Evolutionary conservation across 2,797 vertebrate genomes (phyloP), one percentile per base, ranked within the genome.

Genomic region (Staurois parvus): DNA sequence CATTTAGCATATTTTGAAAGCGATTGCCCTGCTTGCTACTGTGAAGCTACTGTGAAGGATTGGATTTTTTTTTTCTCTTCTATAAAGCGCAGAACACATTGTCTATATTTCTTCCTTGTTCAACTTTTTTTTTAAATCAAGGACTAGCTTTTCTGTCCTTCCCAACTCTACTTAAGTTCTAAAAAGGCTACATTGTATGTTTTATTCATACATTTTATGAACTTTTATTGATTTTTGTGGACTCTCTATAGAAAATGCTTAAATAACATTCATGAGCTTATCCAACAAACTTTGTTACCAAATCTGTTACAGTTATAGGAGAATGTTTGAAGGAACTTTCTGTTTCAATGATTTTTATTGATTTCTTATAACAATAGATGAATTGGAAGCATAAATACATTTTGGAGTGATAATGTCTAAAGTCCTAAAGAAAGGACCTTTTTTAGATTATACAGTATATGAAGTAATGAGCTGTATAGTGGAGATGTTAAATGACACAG

Each of bases 1-100:
- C 30, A 86, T 48, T 77, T 66, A 82, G 30, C 32, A 21, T 56
- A 48, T 30, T 76, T 21, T 76, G 59, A 48, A 70, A 76, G 73
- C 29, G 30, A 28, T 69, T 70, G 30, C 26, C 45, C 24, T 52
- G 45, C 79, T 64, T 73, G 17, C 67, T 40, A 67, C 48, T 30
- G 56, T 52, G 24, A 48, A 81, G 11, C 42, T 67, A 72, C 59
- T 48, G 40, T 40, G 26, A 8, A 10, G 29, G 21, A 59, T 59
- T 59, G 52, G 19, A 59, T 59, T 59, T 66, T 24, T 64, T 64
- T 52, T 7, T 5, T 42, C n/a, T n/a, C 37, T 69, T 21, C 11
- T 69, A 29, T 30, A 6, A 48, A 8, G 17, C 9, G 1, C 28
- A 69, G 1, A 52, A 10, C 48, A 69, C 37, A 68, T 29, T 30